Base-by-base conservation (phyloP, 23 tunicate species). In the Trididemnum miniatum region DNA sequence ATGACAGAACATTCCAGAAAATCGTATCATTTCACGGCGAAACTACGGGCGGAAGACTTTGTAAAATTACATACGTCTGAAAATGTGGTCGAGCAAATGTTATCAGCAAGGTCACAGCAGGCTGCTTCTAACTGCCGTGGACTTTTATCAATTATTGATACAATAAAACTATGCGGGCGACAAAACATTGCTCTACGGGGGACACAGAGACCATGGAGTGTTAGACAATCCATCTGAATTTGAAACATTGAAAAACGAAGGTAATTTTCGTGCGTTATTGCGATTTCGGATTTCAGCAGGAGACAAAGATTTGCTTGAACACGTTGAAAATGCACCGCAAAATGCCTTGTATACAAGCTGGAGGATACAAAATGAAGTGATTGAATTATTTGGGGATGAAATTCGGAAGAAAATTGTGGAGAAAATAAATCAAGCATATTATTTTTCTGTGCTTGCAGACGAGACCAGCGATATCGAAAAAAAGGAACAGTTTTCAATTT, bases 161-260 rank as follows among this genome's bases (percentile, higher is more conserved):
- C 39, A 23, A 5, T 71, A 25, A 71, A 20, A 4, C 7, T 71
- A 4, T n/a, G n/a, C n/a, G n/a, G n/a, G n/a, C n/a, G n/a, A n/a
- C n/a, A n/a, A n/a, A n/a, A n/a, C n/a, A n/a, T n/a, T n/a, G n/a
- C n/a, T n/a, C n/a, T n/a, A n/a, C n/a, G n/a, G n/a, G n/a, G n/a
- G n/a, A n/a, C n/a, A n/a, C 22, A 40, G 3, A 5, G 80, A 76
- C 71, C 20, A 12, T 76, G 80, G 71, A 25, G 15, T 35, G 3
- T 12, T 76, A 2, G 12, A 7, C 15, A 24, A 76, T 39, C 71
- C 71, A 7, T 3, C 7, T n/a, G 29, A 76, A 12, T 72, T 73
- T n/a, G 82, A 72, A 34, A 67, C 78, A n/a, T 2, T 59, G 3
- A n/a, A n/a, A 34, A 81, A 81, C 39, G 85, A 81, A 34, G 85